Percentiles rank a stretch among this genome's conserved stretches.
These are phyloP conservation scores for Umimayanthus chanpuru DNA, from an alignment of 92 coral and sea anemone genomes.

Conservation along the genomic window DNA sequence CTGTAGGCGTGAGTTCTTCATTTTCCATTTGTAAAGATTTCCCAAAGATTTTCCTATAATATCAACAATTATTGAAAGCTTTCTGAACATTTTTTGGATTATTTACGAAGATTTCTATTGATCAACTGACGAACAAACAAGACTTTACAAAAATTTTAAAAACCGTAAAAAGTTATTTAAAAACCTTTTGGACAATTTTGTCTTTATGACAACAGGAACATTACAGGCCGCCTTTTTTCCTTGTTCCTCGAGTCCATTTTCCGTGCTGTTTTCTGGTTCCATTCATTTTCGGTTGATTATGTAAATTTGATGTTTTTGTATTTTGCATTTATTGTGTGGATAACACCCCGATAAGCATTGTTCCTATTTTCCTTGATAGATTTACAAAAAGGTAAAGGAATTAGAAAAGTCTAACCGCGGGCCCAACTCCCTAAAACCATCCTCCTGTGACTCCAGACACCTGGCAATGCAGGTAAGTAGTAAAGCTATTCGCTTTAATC, in stretches of 20 bases:
- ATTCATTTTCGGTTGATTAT: background rate
- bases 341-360: background rate
- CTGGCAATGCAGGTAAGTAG: slow-evolving; percentile 77
- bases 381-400: slow-evolving; percentile 83
- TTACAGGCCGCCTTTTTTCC: too few relatives aligned
- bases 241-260: too few relatives aligned
- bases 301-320: background rate
- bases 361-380: slow-evolving; percentile 42
- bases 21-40: background rate
- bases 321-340: background rate
- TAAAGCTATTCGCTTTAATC: background rate
- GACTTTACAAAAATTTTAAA: too few relatives aligned
- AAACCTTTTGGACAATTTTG: too few relatives aligned
- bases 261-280: background rate
- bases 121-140: too few relatives aligned
- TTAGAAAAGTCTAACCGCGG: slow-evolving; percentile 86
- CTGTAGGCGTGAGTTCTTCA: background rate
- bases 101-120: too few relatives aligned
- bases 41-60: background rate
- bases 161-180: too few relatives aligned
- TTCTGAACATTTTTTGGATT: too few relatives aligned
- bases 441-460: slow-evolving; percentile 73
- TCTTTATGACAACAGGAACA: too few relatives aligned
- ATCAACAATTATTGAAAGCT: background rate
- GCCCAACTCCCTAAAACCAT: slow-evolving; percentile 75